Conservation (phyloP, 2,888 invertebrate genomes). For the Lasioglossum vierecki region DNA sequence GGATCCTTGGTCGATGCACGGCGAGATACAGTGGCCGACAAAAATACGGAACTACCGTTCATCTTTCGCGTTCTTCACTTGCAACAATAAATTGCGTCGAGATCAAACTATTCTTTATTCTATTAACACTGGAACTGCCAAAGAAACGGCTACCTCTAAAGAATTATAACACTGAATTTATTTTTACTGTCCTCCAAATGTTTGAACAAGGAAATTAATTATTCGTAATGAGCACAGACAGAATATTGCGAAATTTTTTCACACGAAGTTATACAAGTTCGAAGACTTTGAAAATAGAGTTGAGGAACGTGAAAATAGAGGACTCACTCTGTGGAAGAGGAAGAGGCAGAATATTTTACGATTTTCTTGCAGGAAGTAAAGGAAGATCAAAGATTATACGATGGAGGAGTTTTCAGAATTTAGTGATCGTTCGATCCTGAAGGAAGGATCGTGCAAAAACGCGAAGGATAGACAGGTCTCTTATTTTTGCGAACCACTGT, state of each 20-base stretch:
- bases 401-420: neutral
- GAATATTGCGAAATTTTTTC: neutral
- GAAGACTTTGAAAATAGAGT: neutral
- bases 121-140: neutral
- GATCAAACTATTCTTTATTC: too few species aligned
- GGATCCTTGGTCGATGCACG: conserved; percentile 71
- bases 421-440: neutral
- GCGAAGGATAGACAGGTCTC: neutral
- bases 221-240: neutral
- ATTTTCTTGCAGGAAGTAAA: neutral
- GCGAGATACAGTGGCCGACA: conserved; percentile 41
- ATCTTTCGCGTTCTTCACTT: neutral
- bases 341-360: neutral
- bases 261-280: neutral
- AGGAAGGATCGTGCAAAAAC: neutral
- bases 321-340: neutral
- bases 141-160: neutral
- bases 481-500: conserved; percentile 23
- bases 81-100: neutral
- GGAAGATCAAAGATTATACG: neutral
- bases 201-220: neutral
- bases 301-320: neutral
- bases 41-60: neutral
- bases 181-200: neutral
- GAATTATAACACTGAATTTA: neutral